Evolutionary conservation across 2,888 invertebrate species (phyloP).

Genomic region (Sipunculus nudus): DNA sequence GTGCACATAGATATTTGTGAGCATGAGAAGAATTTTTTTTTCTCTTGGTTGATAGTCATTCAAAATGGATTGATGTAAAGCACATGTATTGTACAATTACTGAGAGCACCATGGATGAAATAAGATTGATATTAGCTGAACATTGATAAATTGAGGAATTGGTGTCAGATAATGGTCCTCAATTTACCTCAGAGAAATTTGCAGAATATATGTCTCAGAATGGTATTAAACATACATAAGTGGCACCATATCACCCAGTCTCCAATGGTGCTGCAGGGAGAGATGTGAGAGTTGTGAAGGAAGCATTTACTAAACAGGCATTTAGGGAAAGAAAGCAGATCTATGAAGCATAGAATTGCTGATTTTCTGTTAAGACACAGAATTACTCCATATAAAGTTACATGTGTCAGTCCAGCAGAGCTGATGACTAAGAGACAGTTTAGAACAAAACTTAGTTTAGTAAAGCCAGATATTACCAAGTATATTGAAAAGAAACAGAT

Average conservation of each 20-base stretch:
- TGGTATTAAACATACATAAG: background rate
- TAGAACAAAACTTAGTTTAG: too few species aligned
- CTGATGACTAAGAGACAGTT: too few species aligned
- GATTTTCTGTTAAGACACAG: too few species aligned
- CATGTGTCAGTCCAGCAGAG: too few species aligned
- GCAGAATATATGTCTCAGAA: background rate
- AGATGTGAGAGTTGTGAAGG: background rate
- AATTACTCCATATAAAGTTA: too few species aligned
- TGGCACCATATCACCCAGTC: background rate
- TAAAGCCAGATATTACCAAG: too few species aligned
- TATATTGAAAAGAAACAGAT: too few species aligned
- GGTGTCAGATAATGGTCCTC: background rate
- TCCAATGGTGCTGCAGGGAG: background rate
- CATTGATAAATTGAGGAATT: background rate
- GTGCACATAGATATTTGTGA: background rate
- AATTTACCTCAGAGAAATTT: background rate
- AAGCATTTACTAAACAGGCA: too few species aligned
- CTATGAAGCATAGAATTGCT: too few species aligned
- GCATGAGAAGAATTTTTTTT: background rate
- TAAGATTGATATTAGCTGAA: background rate
- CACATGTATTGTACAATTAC: background rate
- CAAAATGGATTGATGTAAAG: background rate
- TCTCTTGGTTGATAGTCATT: background rate
- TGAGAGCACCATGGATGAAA: background rate
- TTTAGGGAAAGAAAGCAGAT: too few species aligned